Conservation (phyloP, 2,888 invertebrate genomes). For the Oscheius sp. region DNA sequence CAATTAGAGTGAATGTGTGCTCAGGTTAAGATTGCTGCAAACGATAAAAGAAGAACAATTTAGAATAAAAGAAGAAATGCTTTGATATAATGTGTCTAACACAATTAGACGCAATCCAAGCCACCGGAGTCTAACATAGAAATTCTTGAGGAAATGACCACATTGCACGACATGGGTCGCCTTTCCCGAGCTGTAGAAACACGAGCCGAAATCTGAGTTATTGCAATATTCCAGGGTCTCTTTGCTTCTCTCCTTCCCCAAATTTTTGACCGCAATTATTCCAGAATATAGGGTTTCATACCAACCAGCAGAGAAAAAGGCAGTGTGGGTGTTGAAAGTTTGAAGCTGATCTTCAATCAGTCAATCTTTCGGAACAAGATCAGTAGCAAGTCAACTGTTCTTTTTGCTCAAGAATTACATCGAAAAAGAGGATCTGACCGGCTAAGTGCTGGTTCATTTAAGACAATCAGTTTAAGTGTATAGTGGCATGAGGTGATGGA, state of each 20-base stretch:
- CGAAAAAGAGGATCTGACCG: neutral
- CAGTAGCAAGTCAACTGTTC: constrained; percentile 22
- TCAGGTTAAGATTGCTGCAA: constrained; percentile 16
- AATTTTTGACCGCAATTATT: constrained; percentile 29
- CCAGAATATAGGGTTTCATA: constrained; percentile 9
- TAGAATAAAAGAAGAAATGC: constrained; percentile 10
- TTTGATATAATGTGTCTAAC: constrained; percentile 34
- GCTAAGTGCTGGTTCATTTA: neutral
- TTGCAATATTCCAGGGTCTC: constrained; percentile 6
- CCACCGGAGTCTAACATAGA: constrained; percentile 17
- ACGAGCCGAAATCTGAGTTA: constrained; percentile 24
- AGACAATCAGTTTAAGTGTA: neutral
- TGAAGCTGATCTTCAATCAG: constrained; percentile 21
- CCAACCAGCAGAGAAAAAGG: neutral
- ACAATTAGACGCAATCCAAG: constrained; percentile 32
- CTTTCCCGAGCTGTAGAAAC: constrained; percentile 19
- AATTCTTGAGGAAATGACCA: constrained; percentile 30
- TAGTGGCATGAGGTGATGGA: neutral
- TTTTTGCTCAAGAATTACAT: constrained; percentile 19
- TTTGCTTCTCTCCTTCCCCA: neutral
- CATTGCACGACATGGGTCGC: constrained; percentile 24
- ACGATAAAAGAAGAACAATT: constrained; percentile 16
- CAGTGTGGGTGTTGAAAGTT: constrained; percentile 9
- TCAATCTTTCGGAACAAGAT: constrained; percentile 3
- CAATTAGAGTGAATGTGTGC: constrained; percentile 9